A percentile compares a stretch with the other conserved stretches of the same genome.
Evolutionary conservation across 2,888 invertebrate genomes (phyloP).

Genomic region (Scaptomyza parva): DNA sequence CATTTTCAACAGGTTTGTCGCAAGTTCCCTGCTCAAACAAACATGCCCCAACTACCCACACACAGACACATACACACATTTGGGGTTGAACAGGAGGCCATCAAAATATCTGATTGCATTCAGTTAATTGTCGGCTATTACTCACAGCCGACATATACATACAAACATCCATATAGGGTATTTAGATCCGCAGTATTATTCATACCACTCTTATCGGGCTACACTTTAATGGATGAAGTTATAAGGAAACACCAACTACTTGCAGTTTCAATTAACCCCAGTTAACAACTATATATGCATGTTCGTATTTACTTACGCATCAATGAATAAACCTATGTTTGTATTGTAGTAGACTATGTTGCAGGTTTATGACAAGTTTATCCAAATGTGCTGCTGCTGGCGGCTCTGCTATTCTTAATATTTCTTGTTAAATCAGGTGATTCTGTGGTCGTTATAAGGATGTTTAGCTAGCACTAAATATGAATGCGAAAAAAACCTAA

Average conservation of each 20-base stretch:
- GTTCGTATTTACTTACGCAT: constrained; percentile 47
- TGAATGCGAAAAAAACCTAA: constrained; percentile 10
- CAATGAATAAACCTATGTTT: constrained; percentile 35
- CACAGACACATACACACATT: constrained; percentile 3
- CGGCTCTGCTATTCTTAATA: constrained; percentile 15
- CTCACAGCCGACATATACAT: constrained; percentile 31
- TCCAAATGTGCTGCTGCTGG: constrained; percentile 26
- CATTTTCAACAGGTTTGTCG: constrained; percentile 54
- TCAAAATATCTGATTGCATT: constrained; percentile 28
- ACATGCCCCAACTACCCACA: constrained; percentile 15
- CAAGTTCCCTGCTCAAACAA: constrained; percentile 45
- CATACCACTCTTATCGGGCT: constrained; percentile 49
- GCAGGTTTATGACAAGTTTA: constrained; percentile 40
- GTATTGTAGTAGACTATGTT: constrained; percentile 26
- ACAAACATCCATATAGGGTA: constrained; percentile 18
- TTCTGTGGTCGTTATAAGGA: constrained; percentile 40
- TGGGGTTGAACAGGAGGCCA: constrained; percentile 28
- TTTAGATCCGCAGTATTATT: constrained; percentile 57
- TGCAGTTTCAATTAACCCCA: not conserved
- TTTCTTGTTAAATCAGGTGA: constrained; percentile 43
- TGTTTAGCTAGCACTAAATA: constrained; percentile 42
- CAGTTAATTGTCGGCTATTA: constrained; percentile 41
- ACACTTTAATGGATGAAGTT: too few species aligned
- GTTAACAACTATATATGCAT: not conserved
- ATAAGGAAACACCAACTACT: not conserved